phyloP scores from a whole-genome alignment of 2,113 vertebrate genomes.

The Fregata magnificens region DNA sequence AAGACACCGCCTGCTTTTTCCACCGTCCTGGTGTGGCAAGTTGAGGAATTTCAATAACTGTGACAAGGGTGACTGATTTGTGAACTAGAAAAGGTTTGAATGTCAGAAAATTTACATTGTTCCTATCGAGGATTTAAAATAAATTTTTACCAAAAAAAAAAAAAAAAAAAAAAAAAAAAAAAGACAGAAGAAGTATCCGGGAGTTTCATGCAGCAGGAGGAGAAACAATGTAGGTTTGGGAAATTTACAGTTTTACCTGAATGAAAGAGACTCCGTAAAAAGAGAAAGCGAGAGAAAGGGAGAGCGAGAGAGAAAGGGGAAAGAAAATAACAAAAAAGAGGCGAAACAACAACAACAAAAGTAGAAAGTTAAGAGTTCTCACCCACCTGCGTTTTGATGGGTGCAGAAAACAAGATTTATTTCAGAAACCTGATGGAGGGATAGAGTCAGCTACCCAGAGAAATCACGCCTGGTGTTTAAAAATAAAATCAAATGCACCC shows the following conservation, averaged over 20 bases:
- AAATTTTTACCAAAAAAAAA: not conserved
- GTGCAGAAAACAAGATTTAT: constrained; percentile 59
- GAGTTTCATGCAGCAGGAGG: constrained; percentile 62
- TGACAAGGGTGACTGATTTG: constrained; percentile 90
- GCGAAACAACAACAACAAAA: constrained; percentile 20
- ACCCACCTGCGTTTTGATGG: constrained; percentile 72
- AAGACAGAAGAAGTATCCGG: not conserved
- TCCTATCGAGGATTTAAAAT: constrained; percentile 73
- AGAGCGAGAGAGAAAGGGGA: not conserved
- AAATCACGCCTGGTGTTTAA: constrained; percentile 59
- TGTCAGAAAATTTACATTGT: constrained; percentile 84
- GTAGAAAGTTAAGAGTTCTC: constrained; percentile 65
- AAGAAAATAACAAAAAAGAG: not conserved
- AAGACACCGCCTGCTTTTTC: constrained; percentile 86
- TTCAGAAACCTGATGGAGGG: constrained; percentile 58
- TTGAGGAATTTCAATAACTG: constrained; percentile 86
- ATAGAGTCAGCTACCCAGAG: constrained; percentile 54
- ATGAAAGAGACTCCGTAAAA: constrained; percentile 56
- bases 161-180: no score
- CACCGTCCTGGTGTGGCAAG: constrained; percentile 84
- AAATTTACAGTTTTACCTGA: constrained; percentile 79
- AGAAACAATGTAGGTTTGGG: constrained; percentile 67
- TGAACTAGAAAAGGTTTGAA: constrained; percentile 84
- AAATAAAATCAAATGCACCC: constrained; percentile 28
- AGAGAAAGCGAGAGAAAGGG: not conserved